These are phyloP conservation scores for Patiria pectinifera DNA, from an alignment of 53 echinoderm and acorn worm species.

Conservation along the genomic window DNA sequence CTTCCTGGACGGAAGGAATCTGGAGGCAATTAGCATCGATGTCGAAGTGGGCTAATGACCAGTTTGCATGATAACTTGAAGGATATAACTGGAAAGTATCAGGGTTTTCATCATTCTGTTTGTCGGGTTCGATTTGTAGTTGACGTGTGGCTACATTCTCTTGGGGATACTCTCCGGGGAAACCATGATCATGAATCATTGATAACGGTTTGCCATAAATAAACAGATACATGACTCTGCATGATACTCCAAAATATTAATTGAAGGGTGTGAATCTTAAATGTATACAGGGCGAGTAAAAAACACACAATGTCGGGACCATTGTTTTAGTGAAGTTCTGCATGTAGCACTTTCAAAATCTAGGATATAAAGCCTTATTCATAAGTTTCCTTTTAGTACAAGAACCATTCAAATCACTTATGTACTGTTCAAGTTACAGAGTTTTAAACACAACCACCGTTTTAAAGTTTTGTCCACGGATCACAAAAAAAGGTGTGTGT, in stretches of 20 bases:
- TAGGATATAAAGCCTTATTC: no score
- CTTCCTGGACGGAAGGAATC: not conserved
- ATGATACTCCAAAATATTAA: not conserved
- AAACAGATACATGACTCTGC: not conserved
- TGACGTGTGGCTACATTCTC: not conserved
- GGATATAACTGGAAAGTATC: not conserved
- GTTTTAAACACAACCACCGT: no score
- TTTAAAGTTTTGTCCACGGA: no score
- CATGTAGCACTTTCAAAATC: no score
- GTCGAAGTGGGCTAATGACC: not conserved
- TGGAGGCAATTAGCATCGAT: not conserved
- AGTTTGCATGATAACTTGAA: conserved; percentile 8
- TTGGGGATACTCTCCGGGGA: not conserved
- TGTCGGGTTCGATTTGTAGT: not conserved
- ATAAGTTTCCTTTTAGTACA: no score
- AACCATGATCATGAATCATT: not conserved
- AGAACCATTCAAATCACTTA: no score
- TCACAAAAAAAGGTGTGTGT: no score
- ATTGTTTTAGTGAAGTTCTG: no score
- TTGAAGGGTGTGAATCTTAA: not conserved
- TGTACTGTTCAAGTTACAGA: no score
- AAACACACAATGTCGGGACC: no score
- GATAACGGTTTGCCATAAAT: not conserved
- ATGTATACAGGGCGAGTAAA: not conserved
- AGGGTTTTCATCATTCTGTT: not conserved